Base-by-base conservation (phyloP, 2,113 vertebrate genomes). In the Perognathus longimembris region DNA sequence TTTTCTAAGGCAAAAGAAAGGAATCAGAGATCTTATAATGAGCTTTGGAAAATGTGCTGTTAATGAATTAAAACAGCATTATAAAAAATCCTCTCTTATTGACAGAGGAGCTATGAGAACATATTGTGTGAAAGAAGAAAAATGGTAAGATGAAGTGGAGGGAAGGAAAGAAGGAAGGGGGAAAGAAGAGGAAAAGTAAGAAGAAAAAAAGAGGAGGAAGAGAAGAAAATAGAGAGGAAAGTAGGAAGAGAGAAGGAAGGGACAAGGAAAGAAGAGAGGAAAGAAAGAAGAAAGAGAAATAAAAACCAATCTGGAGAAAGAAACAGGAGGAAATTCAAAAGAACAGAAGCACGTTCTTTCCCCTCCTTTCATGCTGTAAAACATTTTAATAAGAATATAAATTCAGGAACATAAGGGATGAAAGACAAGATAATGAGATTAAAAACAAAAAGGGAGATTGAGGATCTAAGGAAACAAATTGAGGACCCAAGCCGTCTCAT, bases 371-470 rank as follows among this genome's bases (percentile, higher is more conserved):
- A 5, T 32, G 11, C n/a, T 89, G 24, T 69, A 28, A 6, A 69
- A 64, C 73, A 92, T 92, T 70, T 88, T 90, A 93, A 75, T 90
- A 93, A 95, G 93, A 88, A 63, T 73, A 92, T 71, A 93, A 92
- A 91, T 84, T 88, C 80, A 89, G 54, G 40, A 90, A 67, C n/a
- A n/a, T 36, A 75, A 73, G 63, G 12, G 22, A 83, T 84, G 45
- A 92, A 94, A 93, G 71, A 83, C 69, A 92, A 89, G 50, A 79
- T 73, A 90, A 83, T 80, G 34, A 90, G 64, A 85, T 88, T 92
- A 73, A 83, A 96, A 93, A 79, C 42, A 90, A 88, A 91, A 82
- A 61, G 22, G 6, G 75, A 91, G 82, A 90, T 22, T 64, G 61
- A 83, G 28, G 66, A 57, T 73, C 64, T 93, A 90, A 96, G 80